Percentiles rank a stretch among this genome's conserved stretches.
Conservation (phyloP, 2,113 vertebrate genomes). For the Pitta sordida region DNA sequence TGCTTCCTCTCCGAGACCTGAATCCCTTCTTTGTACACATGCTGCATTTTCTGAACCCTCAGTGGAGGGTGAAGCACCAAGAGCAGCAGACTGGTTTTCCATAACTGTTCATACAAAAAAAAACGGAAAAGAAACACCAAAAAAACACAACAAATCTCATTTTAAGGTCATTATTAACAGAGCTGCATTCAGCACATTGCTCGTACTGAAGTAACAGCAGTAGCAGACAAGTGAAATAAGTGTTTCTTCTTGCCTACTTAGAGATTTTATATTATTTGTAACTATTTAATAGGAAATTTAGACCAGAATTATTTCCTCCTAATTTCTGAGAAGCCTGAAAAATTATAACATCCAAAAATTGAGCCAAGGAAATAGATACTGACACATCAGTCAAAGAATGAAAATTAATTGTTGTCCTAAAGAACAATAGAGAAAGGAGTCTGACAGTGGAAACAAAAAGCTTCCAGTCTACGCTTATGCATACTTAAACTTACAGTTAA, state of each 20-base stretch:
- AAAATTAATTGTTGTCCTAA: not conserved
- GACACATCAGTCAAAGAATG: not conserved
- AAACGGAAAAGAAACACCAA: not conserved
- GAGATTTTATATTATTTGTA: not conserved
- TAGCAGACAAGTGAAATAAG: not conserved
- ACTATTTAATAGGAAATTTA: not conserved
- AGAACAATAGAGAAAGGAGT: not conserved
- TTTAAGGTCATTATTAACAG: not conserved
- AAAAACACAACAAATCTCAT: no score
- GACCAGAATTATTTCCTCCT: not conserved
- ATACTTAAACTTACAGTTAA: not conserved
- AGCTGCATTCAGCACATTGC: not conserved
- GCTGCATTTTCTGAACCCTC: constrained; percentile 70
- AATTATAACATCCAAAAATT: not conserved
- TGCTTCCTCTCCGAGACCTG: constrained; percentile 82
- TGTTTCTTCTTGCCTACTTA: not conserved
- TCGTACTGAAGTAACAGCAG: not conserved
- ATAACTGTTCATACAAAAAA: constrained; percentile 10
- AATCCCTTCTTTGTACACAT: constrained; percentile 78
- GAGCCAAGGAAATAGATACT: not conserved
- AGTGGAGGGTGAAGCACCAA: not conserved
- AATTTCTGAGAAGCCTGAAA: not conserved
- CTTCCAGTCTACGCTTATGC: not conserved
- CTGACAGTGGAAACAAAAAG: not conserved
- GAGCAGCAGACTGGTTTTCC: constrained; percentile 36